A percentile compares a stretch with the other conserved stretches of the same genome.
Conservation (phyloP, 2,113 vertebrate genomes). For the Motacilla tschutschensis region DNA sequence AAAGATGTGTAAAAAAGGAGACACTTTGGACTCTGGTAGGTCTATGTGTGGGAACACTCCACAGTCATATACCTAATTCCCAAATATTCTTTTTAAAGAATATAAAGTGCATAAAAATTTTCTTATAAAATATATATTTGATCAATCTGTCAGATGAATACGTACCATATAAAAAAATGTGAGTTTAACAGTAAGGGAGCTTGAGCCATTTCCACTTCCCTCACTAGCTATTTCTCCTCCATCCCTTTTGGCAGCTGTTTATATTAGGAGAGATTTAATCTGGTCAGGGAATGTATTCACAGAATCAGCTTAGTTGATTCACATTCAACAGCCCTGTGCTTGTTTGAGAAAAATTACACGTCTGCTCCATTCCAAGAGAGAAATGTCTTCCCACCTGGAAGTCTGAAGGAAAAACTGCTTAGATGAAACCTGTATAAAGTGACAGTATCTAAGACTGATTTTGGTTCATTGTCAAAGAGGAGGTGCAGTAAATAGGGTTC, state of each 20-base stretch:
- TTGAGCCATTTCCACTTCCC: neutral
- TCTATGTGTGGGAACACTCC: neutral
- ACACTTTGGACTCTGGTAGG: accelerated
- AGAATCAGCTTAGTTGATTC: neutral
- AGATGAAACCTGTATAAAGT: neutral
- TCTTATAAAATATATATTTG: neutral
- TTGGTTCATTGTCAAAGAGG: neutral
- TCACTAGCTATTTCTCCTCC: neutral
- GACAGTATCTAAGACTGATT: neutral
- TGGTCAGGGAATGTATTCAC: neutral
- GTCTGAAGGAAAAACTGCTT: neutral
- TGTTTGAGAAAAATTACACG: neutral
- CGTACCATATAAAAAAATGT: neutral
- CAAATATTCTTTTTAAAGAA: neutral
- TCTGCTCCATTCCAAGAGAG: neutral
- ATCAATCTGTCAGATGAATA: neutral
- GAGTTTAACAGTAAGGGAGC: neutral
- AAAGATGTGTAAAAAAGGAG: neutral
- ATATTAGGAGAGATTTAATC: neutral
- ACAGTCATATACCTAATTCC: neutral
- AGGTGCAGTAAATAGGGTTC: neutral
- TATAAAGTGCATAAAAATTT: neutral
- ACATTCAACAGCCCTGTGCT: neutral
- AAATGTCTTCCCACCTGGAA: neutral
- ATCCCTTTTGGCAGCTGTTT: neutral